phyloP scores from a whole-genome alignment of 2,888 invertebrate species.

The Sarcophaga subvicina region DNA sequence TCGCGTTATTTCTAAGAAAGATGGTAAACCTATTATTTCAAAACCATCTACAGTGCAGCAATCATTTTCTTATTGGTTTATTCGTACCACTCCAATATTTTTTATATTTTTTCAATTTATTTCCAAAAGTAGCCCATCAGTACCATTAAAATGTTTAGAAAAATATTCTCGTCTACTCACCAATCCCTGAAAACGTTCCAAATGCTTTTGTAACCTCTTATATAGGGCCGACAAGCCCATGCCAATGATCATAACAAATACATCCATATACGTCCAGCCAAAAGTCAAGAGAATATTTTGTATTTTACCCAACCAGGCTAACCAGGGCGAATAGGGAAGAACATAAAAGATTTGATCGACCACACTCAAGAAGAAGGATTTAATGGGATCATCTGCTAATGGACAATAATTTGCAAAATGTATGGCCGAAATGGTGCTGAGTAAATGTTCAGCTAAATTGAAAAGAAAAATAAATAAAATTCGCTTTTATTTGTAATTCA shows the following conservation, averaged over 20 bases:
- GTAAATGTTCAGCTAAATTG: constrained; percentile 77
- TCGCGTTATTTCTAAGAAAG: no score
- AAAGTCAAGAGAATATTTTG: constrained; percentile 86
- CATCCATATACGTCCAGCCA: constrained; percentile 89
- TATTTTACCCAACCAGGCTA: constrained; percentile 77
- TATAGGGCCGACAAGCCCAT: constrained; percentile 86
- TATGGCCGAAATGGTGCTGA: constrained; percentile 78
- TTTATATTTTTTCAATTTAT: no score
- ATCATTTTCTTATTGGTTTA: no score
- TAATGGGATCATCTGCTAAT: constrained; percentile 74
- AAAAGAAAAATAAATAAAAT: constrained; percentile 2
- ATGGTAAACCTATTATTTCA: no score
- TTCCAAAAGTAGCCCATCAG: no score
- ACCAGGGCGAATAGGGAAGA: constrained; percentile 75
- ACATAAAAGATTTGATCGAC: constrained; percentile 75
- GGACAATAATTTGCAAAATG: constrained; percentile 78
- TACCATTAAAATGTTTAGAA: no score
- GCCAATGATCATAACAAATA: constrained; percentile 87
- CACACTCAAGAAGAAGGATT: constrained; percentile 74
- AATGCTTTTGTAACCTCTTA: constrained; percentile 83
- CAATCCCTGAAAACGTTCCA: constrained; percentile 81
- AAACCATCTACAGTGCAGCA: no score
- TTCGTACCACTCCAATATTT: no score
- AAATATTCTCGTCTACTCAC: constrained; percentile 73
- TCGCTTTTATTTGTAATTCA: not conserved